These are phyloP conservation scores for Andinoacara biseriatus DNA, from an alignment of 2,113 vertebrate genomes.

Conservation along the genomic window DNA sequence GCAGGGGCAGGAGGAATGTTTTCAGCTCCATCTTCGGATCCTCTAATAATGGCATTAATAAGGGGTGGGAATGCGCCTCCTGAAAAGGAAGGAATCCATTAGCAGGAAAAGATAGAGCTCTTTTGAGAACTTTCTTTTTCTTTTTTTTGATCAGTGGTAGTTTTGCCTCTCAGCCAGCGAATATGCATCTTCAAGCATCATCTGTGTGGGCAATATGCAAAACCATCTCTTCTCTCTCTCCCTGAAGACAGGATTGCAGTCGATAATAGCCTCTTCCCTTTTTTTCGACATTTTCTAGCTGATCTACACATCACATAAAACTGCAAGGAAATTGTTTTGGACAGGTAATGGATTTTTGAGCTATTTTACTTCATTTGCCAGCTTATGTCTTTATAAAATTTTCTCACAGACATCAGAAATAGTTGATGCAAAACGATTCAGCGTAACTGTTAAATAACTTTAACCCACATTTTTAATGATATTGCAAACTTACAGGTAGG, in stretches of 20 bases:
- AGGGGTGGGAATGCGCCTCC: conserved; percentile 74
- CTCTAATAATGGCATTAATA: conserved; percentile 75
- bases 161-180: conserved; percentile 70
- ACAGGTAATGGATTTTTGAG: conserved; percentile 76
- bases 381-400: conserved; percentile 15
- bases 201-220: conserved; percentile 77
- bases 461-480: conserved; percentile 50
- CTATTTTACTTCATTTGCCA: conserved; percentile 48
- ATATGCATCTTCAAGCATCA: conserved; percentile 78
- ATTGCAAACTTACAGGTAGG: conserved; percentile 74
- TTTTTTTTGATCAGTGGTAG: conserved; percentile 46
- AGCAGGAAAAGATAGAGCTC: conserved; percentile 65
- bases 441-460: conserved; percentile 21
- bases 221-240: conserved; percentile 76
- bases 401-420: conserved; percentile 23
- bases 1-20: conserved; percentile 75
- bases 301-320: conserved; percentile 45
- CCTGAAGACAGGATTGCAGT: conserved; percentile 81
- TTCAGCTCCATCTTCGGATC: conserved; percentile 84
- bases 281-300: conserved; percentile 69
- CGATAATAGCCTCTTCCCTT: conserved; percentile 69
- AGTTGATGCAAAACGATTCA: conserved; percentile 3
- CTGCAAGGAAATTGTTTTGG: conserved; percentile 62
- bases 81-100: conserved; percentile 80
- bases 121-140: conserved; percentile 59